Base-by-base conservation (phyloP, 2,888 invertebrate species). In the Euzetes globulus region DNA sequence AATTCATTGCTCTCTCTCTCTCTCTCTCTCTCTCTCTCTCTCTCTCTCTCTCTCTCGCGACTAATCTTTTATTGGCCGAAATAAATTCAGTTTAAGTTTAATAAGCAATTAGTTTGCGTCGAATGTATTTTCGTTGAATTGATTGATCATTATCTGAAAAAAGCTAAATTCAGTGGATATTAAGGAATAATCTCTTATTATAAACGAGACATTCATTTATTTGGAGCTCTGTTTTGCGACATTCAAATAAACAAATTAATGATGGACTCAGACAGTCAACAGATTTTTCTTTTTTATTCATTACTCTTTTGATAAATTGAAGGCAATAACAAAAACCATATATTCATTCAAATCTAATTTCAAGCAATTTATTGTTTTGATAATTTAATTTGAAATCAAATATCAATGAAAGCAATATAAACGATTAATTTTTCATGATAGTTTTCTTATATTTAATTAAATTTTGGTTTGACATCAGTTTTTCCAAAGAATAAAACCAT, bases 101-200 rank as follows among this genome's bases (percentile, higher is more conserved):
- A 58, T 58, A 58, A 58, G 58, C 58, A 58, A 58, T 58, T 29
- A 58, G 27, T 58, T 27, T 4, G 19, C 1, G 22, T 52, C 17
- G 52, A 17, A 52, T n/a, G 6, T 52, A 11, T 17, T 27, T 25
- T 15, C 58, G 1, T 58, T 58, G 25, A 2, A 15, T 58, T 58
- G 58, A 58, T 25, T 58, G 58, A 58, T 58, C 58, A 58, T 58
- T 58, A 58, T 25, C 11, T 27, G 58, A 27, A 58, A 15, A 58
- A 25, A 27, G 19, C 25, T 17, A 25, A 58, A 17, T 19, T 50
- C 2, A 50, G 17, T 19, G 2, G 19, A 50, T 50, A 50, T 50
- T 5, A 50, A 19, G n/a, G n/a, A 50, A 19, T 19, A 50, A 50
- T 50, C 50, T 19, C 19, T 50, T 17, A 50, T 41, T 41, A 41